Percentiles rank a stretch among this genome's conserved stretches.
phyloP scores from a whole-genome alignment of 2,888 invertebrate species.

The Eupithecia centaureata region DNA sequence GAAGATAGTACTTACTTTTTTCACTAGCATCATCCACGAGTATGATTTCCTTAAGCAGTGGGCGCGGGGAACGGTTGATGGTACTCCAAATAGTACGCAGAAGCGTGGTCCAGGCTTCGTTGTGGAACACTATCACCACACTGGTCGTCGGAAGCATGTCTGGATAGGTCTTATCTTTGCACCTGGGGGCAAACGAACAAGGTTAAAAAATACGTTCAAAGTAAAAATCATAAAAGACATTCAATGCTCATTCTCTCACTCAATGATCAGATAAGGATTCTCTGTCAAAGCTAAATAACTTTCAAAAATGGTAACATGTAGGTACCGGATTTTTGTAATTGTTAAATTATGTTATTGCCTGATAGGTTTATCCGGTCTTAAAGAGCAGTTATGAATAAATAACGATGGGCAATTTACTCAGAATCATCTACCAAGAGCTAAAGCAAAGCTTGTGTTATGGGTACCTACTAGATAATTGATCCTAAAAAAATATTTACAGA shows the following conservation, averaged over 20 bases:
- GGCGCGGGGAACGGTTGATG: slow-evolving; percentile 95
- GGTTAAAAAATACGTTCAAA: not conserved
- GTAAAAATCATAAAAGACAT: too few relatives aligned
- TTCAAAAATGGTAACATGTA: too few relatives aligned
- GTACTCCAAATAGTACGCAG: slow-evolving; percentile 98
- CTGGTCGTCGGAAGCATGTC: slow-evolving; percentile 94
- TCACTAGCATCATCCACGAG: slow-evolving; percentile 99
- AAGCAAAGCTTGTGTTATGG: too few relatives aligned
- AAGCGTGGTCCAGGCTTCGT: slow-evolving; percentile 99
- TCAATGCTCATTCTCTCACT: too few relatives aligned
- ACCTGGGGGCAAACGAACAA: slow-evolving; percentile 75
- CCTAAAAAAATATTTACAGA: too few relatives aligned
- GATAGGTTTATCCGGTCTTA: not conserved
- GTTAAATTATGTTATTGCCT: not conserved
- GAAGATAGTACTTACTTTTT: slow-evolving; percentile 84
- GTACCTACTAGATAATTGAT: too few relatives aligned
- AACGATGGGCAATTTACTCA: too few relatives aligned
- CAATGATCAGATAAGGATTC: too few relatives aligned
- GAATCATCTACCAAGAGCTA: too few relatives aligned
- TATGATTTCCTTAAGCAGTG: slow-evolving; percentile 96
- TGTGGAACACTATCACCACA: slow-evolving; percentile 99
- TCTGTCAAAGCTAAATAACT: too few relatives aligned
- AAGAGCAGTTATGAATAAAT: too few relatives aligned
- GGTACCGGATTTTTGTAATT: too few relatives aligned
- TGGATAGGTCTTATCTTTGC: slow-evolving; percentile 91